Evolutionary conservation across 2,888 invertebrate species (phyloP).

Genomic region (Pyrgus malvae): DNA sequence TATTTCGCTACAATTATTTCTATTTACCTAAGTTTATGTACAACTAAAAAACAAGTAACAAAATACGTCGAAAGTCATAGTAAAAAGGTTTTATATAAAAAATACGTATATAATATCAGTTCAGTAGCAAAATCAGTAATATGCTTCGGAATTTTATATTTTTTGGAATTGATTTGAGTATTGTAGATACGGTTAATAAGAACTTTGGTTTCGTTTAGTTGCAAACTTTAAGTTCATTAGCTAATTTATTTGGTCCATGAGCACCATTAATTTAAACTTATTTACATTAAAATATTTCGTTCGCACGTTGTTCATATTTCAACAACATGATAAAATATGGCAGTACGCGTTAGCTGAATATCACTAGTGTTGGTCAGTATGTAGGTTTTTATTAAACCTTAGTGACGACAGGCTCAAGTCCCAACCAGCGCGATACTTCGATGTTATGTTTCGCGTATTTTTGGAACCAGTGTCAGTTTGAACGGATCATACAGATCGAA

Average conservation of each 20-base stretch:
- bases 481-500: constrained; percentile 3
- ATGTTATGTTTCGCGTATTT: constrained; percentile 13
- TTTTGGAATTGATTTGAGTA: background rate
- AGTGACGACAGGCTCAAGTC: constrained; percentile 1
- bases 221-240: constrained; percentile 26
- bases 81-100: background rate
- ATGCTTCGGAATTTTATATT: constrained; percentile 1
- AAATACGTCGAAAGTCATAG: constrained; percentile 5
- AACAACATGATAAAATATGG: constrained; percentile 70
- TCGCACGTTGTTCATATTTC: constrained; percentile 61
- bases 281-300: constrained; percentile 36
- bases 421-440: constrained; percentile 9
- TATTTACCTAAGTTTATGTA: constrained; percentile 33
- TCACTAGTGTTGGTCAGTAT: constrained; percentile 35
- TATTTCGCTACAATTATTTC: constrained; percentile 7
- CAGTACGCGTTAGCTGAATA: constrained; percentile 54
- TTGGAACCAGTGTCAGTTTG: constrained; percentile 12
- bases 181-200: constrained; percentile 21
- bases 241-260: constrained; percentile 22
- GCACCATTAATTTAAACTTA: constrained; percentile 26
- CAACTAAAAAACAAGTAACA: constrained; percentile 31
- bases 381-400: background rate
- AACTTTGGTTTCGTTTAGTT: constrained; percentile 25
- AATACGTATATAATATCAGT: constrained; percentile 9
- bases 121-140: constrained; percentile 1